Evolutionary conservation across 2,888 invertebrate species (phyloP), one percentile per base, ranked within the genome.

Genomic region (Tetramorium bicarinatum): DNA sequence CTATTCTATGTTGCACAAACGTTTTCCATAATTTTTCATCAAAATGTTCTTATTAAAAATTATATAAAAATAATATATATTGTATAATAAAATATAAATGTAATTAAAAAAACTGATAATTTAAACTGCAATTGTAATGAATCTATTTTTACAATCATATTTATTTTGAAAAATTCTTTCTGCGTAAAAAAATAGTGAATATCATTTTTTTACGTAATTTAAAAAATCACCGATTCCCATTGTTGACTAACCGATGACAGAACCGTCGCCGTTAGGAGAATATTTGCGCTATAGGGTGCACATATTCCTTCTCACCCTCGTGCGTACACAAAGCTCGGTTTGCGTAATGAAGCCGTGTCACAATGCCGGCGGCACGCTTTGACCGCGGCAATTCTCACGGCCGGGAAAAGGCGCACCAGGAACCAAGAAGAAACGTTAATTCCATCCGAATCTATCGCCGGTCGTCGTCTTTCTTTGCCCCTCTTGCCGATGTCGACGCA

Each of bases 341-440:
- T 93, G 91, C 93, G 94, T 93, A 94, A 94, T 94, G 91, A 93
- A 90, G 83, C 88, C 76, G 88, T 88, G 91, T 91, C 88, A 93
- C 92, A 93, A 93, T 93, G 89, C 82, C 87, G 91, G 90, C 93
- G 93, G 94, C 90, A 87, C 62, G 89, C 93, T 94, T 94, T 94
- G 94, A 94, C 88, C 38, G 6, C 87, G 80, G 82, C 87, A 83
- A 91, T 94, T 94, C 94, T 94, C 94, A 94, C 94, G 94, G 89
- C 89, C 52, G 67, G n/a, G 34, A 56, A 56, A 62, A 44, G 71
- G 82, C 85, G 15, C 59, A 64, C 44, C 59, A 41, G 72, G 62
- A 41, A 56, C 25, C 38, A 41, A 38, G 52, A 41, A 52, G 76
- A 21, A 83, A 56, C 69, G 79, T 77, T 61, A 64, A 49, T 52